Evolutionary conservation across 2,797 vertebrate species (phyloP), one percentile per base, ranked within the genome.

Genomic region (Artibeus jamaicensis): DNA sequence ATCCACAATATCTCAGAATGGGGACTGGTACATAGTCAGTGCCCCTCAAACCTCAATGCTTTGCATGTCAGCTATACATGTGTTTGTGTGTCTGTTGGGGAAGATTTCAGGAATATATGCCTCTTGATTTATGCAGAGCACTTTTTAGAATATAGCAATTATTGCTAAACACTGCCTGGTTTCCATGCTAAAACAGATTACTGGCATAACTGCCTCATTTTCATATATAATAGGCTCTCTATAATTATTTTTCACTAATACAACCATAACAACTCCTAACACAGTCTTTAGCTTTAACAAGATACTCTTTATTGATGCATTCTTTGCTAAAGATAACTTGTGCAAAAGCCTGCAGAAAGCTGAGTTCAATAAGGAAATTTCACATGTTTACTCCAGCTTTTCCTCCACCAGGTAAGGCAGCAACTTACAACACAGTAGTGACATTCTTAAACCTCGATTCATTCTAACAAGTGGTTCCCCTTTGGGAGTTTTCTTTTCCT

Each of bases 221-320:
- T 92, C 90, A 96, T 83, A 86, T 88, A 76, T 22, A 95, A 91
- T 93, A 57, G 62, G 79, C 29, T 90, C n/a, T 24, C 50, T 91
- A 76, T 96, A 92, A 95, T 96, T 90, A 94, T 93, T 93, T 95
- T 97, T 86, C 59, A 90, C 53, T 88, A 92, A 92, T 96, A 95
- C 89, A 94, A 88, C 37, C 65, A n/a, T 96, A 96, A 95, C 50
- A 95, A 88, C 67, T 86, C 42, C 44, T 93, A 96, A 92, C 34
- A 91, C 2, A 37, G 50, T 78, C 86, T 90, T 97, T 89, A 93
- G 11, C 65, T 95, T 87, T 76, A 95, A 94, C 50, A 89, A 96
- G 74, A 44, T 81, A 77, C 48, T 92, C 19, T 95, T 93, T 91
- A 90, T 50, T 94, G 62, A 96, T 95, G 86, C 10, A 24, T 15